Conservation (phyloP, 2,888 invertebrate species). For the Eupithecia dodoneata region DNA sequence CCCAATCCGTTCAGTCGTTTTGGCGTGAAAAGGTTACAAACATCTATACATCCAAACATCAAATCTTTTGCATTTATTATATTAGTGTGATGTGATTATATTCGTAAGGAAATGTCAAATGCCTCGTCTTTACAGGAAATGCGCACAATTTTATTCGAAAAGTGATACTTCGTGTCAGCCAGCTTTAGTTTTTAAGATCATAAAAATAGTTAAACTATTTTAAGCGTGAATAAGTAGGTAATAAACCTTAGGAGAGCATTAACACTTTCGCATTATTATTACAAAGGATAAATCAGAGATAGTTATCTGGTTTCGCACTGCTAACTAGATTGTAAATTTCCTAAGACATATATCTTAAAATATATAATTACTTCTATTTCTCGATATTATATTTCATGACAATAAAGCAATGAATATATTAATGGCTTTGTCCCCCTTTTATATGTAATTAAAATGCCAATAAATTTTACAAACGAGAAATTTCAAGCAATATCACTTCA, state of each 20-base stretch:
- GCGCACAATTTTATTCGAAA: background rate
- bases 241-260: conserved; percentile 14
- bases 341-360: conserved; percentile 26
- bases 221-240: conserved; percentile 26
- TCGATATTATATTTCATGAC: conserved; percentile 33
- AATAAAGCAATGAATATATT: conserved; percentile 36
- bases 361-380: conserved; percentile 25
- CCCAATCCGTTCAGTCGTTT: no score
- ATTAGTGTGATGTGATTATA: no score
- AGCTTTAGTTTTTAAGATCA: background rate
- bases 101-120: background rate
- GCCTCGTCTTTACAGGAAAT: background rate
- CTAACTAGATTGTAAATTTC: conserved; percentile 27
- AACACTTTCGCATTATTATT: conserved; percentile 15
- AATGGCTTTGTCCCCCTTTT: conserved; percentile 35
- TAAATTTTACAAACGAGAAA: conserved; percentile 38
- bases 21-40: no score
- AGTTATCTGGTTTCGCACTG: conserved; percentile 14
- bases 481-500: conserved; percentile 36
- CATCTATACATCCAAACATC: no score
- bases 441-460: conserved; percentile 37
- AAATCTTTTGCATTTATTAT: no score
- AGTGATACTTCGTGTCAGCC: background rate
- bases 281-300: conserved; percentile 18
- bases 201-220: conserved; percentile 7